Evolutionary conservation across 2,888 invertebrate genomes (phyloP).

Genomic region (Eumerus sabulonum): DNA sequence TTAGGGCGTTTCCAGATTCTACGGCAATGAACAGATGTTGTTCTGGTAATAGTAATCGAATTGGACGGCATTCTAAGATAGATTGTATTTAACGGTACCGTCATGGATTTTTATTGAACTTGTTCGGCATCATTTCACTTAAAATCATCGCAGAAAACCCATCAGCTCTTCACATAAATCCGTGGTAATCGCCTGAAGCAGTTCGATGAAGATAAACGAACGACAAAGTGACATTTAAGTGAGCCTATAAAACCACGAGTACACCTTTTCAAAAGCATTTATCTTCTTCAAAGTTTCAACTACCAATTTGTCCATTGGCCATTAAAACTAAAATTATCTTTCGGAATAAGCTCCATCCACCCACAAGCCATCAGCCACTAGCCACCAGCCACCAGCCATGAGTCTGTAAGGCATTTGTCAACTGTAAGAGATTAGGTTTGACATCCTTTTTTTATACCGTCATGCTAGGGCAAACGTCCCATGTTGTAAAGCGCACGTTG

Average conservation of each 20-base stretch:
- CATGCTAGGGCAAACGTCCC: slow-evolving; percentile 51
- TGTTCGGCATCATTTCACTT: slow-evolving; percentile 5
- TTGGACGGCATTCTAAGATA: slow-evolving; percentile 21
- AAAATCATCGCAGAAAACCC: not conserved
- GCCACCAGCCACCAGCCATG: not conserved
- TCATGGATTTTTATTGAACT: slow-evolving; percentile 27
- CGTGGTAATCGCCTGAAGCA: not conserved
- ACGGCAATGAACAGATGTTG: slow-evolving; percentile 46
- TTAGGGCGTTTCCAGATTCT: not conserved
- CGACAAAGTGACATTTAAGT: not conserved
- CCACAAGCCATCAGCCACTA: not conserved
- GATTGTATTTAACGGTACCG: slow-evolving; percentile 25
- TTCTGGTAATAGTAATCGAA: slow-evolving; percentile 39
- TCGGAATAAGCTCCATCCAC: slow-evolving; percentile 31
- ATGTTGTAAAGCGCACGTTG: slow-evolving; percentile 41
- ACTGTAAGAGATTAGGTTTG: slow-evolving; percentile 57
- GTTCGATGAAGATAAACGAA: not conserved
- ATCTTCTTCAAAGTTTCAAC: slow-evolving; percentile 14
- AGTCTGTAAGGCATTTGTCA: slow-evolving; percentile 39
- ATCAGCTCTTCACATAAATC: slow-evolving; percentile 17
- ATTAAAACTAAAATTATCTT: slow-evolving; percentile 40
- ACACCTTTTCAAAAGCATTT: not conserved
- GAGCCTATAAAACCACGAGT: not conserved
- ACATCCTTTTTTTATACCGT: slow-evolving; percentile 23
- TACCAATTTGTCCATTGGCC: not conserved